A percentile compares a stretch with the other conserved stretches of the same genome.
Conservation (phyloP, 2,888 invertebrate genomes). For the Apoda limacodes region DNA sequence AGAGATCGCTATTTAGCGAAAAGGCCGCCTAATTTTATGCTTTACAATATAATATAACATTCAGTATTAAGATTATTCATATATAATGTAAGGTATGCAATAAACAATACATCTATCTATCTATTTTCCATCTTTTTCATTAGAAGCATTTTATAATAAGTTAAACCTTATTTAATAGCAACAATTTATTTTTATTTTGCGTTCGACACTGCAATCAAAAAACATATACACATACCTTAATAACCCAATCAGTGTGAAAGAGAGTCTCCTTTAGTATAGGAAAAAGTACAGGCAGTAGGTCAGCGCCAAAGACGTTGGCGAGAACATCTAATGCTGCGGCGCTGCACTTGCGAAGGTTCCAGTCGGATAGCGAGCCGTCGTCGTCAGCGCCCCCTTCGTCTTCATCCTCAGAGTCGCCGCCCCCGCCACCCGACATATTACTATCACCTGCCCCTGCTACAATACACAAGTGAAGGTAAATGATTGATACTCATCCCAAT, state of each 20-base stretch:
- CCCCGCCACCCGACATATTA: slow-evolving; percentile 68
- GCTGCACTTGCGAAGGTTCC: slow-evolving; percentile 98
- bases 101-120: too few species aligned
- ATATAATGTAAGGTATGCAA: too few species aligned
- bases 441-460: slow-evolving; percentile 63
- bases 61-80: too few species aligned
- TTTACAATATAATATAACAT: too few species aligned
- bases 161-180: too few species aligned
- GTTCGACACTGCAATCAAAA: neutral
- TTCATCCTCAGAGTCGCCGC: slow-evolving; percentile 79
- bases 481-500: too few species aligned
- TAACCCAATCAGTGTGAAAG: slow-evolving; percentile 96
- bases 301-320: slow-evolving; percentile 97
- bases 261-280: slow-evolving; percentile 97
- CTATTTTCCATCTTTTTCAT: too few species aligned
- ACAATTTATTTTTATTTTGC: too few species aligned
- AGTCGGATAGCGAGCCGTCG: slow-evolving; percentile 93
- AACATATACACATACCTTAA: slow-evolving; percentile 77
- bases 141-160: too few species aligned
- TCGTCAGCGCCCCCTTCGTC: slow-evolving; percentile 86
- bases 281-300: slow-evolving; percentile 91
- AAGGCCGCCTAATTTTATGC: too few species aligned
- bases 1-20: too few species aligned
- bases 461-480: too few species aligned
- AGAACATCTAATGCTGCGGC: slow-evolving; percentile 98